Evolutionary conservation across 2,113 vertebrate genomes (phyloP), one percentile per base, ranked within the genome.

Genomic region (Tetrax tetrax): DNA sequence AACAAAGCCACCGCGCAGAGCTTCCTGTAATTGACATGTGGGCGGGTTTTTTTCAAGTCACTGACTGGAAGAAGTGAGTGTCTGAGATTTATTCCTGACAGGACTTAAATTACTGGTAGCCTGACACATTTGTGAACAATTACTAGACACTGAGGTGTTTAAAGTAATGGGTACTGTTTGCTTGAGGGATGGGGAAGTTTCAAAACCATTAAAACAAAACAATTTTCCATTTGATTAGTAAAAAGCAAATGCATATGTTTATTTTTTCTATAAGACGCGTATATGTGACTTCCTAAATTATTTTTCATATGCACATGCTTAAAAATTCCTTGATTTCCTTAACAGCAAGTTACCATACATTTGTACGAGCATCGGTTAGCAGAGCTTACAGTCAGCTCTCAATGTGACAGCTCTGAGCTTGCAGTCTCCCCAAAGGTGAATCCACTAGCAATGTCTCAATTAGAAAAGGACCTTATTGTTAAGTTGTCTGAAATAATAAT

Each of bases 1-100:
- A 98, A 98, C 98, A 98, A 98, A 98, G 98, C 98, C 97, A 97
- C 96, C 69, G 94, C 60, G 84, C 92, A 14, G 94, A 64, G 97
- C 96, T 98, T 98, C 98, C 98, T 93, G 98, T 98, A 98, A 98
- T 98, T 98, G 98, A 98, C 98, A 97, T 97, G 98, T 98, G 98
- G 98, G 98, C 93, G 98, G 97, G 98, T 97, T 98, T 98, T 97
- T 97, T 97, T 98, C 98, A 98, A 98, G 98, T 98, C 98, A 98
- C 97, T 97, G 97, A 98, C 98, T 98, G 98, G 98, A 99, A 98
- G 97, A 97, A 98, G 97, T 98, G 97, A 94, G 97, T 97, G 74
- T 97, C 97, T 98, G 97, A 97, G 97, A 98, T 98, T 98, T 97
- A 96, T 97, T 97, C 97, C 96, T 98, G 98, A 98, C 97, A 97